Evolutionary conservation across 2,888 invertebrate species (phyloP).

Genomic region (Drosophila cyrtoloma): DNA sequence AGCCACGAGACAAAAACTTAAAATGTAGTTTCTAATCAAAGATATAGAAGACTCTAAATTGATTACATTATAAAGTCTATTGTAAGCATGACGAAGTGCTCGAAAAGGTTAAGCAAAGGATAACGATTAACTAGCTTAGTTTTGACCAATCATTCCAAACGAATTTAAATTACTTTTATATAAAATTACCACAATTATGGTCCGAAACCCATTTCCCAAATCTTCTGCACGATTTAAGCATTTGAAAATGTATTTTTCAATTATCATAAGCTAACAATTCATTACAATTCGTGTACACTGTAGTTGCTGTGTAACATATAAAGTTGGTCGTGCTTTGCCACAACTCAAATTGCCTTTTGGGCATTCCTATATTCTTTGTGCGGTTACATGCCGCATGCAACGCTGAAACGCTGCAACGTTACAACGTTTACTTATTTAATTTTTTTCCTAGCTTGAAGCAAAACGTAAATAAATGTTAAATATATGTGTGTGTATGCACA

Average conservation of each 20-base stretch:
- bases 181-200: background rate
- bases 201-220: background rate
- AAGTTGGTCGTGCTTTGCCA: slow-evolving; percentile 13
- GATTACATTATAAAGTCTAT: background rate
- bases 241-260: background rate
- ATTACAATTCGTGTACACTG: slow-evolving; percentile 16
- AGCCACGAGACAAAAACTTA: background rate
- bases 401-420: background rate
- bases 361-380: slow-evolving; percentile 10
- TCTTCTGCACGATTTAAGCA: background rate
- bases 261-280: slow-evolving; percentile 4
- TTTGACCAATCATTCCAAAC: background rate
- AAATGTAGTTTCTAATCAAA: background rate
- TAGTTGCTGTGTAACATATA: slow-evolving; percentile 13
- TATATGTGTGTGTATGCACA: slow-evolving; percentile 1
- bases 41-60: background rate
- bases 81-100: background rate
- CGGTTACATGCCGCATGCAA: slow-evolving; percentile 32
- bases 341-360: slow-evolving; percentile 14
- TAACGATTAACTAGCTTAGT: background rate
- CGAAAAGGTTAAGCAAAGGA: no score
- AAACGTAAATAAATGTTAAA: slow-evolving; percentile 54
- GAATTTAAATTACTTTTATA: background rate
- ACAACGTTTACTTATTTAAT: slow-evolving; percentile 21
- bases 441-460: slow-evolving; percentile 25